Conservation (phyloP, 2,113 vertebrate species). For the Tonatia bakeri region DNA sequence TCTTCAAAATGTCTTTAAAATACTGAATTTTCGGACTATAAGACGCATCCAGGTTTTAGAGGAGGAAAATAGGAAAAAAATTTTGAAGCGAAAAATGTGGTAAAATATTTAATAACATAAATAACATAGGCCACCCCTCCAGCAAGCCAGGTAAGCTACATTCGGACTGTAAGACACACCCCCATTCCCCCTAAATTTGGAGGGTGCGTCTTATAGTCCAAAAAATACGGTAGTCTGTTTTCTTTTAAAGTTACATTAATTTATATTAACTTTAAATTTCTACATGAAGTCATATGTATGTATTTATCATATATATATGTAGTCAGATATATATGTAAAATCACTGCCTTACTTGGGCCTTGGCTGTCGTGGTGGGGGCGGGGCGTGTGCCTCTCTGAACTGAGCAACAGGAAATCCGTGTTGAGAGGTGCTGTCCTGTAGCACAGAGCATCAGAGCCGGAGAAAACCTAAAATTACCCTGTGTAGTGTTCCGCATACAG, state of each 20-base stretch:
- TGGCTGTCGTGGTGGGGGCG: accelerated
- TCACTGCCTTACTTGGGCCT: background rate
- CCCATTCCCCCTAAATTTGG: too few species aligned
- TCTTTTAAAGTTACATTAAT: background rate
- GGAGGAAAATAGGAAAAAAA: too few species aligned
- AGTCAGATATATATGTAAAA: background rate
- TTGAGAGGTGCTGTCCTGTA: background rate
- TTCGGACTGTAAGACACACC: too few species aligned
- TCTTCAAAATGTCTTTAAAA: background rate
- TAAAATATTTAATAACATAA: too few species aligned
- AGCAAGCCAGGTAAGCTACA: too few species aligned
- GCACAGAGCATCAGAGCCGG: too few species aligned
- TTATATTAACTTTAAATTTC: background rate
- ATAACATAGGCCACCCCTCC: too few species aligned
- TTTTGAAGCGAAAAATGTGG: too few species aligned
- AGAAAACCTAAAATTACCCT: background rate
- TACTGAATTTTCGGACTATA: too few species aligned
- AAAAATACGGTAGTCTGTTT: background rate
- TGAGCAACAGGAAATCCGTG: background rate
- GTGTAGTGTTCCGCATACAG: background rate
- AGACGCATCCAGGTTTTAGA: too few species aligned
- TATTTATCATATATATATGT: background rate
- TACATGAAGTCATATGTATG: background rate
- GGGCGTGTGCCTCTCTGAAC: background rate
- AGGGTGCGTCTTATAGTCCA: too few species aligned